phyloP scores from a whole-genome alignment of 2,888 invertebrate genomes.

The Drosophila pseudotakahashii region DNA sequence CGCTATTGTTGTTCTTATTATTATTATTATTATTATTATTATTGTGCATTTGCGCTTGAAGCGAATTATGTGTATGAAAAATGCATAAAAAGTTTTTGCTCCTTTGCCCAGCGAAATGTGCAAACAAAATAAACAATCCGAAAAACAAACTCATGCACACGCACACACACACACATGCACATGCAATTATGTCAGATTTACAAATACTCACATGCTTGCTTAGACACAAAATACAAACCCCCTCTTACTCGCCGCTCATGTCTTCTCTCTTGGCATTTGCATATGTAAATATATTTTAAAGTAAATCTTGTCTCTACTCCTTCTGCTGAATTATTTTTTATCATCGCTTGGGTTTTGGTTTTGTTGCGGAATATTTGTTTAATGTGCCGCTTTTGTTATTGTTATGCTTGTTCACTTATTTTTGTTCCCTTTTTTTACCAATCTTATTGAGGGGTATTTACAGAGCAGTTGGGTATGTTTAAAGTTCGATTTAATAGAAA shows the following conservation, averaged over 20 bases:
- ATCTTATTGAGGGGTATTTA: constrained; percentile 22
- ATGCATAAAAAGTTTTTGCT: constrained; percentile 68
- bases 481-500: neutral
- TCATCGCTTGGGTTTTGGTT: constrained; percentile 14
- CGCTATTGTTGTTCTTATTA: constrained; percentile 36
- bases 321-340: constrained; percentile 33
- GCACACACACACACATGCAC: constrained; percentile 8
- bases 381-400: constrained; percentile 43
- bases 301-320: constrained; percentile 24
- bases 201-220: constrained; percentile 52
- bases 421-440: constrained; percentile 19
- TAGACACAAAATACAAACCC: constrained; percentile 19
- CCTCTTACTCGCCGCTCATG: neutral
- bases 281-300: constrained; percentile 48
- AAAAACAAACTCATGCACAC: constrained; percentile 38
- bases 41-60: constrained; percentile 76
- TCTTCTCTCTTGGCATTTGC: constrained; percentile 33
- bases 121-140: constrained; percentile 59
- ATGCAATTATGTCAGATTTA: constrained; percentile 55
- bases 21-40: constrained; percentile 52
- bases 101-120: constrained; percentile 62
- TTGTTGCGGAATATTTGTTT: constrained; percentile 38
- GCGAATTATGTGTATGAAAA: constrained; percentile 67
- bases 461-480: neutral
- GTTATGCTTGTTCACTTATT: constrained; percentile 36